Percentiles rank a stretch among this genome's conserved stretches.
Evolutionary conservation across 1,140 invertebrate genomes (phyloP).

Genomic region (Steinernema khuongi): DNA sequence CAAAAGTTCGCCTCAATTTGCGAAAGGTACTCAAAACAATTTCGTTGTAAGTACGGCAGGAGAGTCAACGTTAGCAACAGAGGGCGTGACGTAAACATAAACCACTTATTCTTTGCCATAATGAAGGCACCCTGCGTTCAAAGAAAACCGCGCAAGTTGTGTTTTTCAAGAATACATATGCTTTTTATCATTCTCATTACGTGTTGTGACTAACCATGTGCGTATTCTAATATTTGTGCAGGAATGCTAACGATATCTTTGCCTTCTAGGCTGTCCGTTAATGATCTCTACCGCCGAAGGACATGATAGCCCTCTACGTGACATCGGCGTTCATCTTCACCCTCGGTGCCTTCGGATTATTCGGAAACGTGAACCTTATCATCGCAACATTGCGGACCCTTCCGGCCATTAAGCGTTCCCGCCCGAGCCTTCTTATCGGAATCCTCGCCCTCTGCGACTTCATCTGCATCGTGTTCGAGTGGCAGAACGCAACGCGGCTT

Average conservation of each 20-base stretch:
- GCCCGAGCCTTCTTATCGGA: background rate
- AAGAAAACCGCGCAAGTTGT: too few species aligned
- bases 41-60: too few species aligned
- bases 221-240: too few species aligned
- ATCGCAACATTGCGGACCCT: background rate
- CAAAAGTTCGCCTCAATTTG: too few species aligned
- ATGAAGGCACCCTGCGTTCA: too few species aligned
- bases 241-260: background rate
- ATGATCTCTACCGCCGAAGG: background rate
- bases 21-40: too few species aligned
- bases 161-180: too few species aligned
- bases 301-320: background rate
- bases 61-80: too few species aligned
- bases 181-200: too few species aligned
- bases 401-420: background rate
- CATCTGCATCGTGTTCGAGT: conserved; percentile 7
- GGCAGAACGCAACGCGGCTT: background rate
- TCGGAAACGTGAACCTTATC: background rate
- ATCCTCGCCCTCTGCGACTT: background rate
- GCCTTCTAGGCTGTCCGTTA: background rate
- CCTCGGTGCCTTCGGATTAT: background rate
- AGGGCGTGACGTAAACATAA: too few species aligned
- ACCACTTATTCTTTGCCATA: too few species aligned
- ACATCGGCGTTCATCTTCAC: background rate
- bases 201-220: too few species aligned